Base-by-base conservation (phyloP, 2,797 vertebrate genomes). In the Delichon dasypus region DNA sequence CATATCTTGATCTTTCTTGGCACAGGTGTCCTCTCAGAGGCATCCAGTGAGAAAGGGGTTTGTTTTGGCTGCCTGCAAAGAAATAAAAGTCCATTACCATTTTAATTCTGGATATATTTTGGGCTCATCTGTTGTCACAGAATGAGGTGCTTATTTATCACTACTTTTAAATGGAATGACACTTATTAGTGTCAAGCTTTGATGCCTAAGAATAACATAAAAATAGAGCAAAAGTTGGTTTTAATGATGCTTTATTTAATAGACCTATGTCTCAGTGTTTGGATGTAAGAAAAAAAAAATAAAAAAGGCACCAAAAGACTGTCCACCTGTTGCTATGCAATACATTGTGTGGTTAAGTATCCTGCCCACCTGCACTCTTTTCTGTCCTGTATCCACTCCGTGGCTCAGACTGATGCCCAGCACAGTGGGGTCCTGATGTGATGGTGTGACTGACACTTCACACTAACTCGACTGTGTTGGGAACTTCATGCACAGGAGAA, bases 201-300 rank as follows among this genome's bases (percentile, higher is more conserved):
- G 2, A 61, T 64, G 29, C 5, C 68, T 54, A 61, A 74, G 26
- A 65, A 65, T 42, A 65, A 57, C 32, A 55, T 66, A 77, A 88
- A 85, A 74, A 64, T 77, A 48, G 11, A 67, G 19, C 5, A 90
- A 74, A 65, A 27, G 7, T 36, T 89, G 42, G 54, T 93, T 58
- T 88, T 45, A 87, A 58, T 47, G 74, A 76, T 4, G 7, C 13
- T 81, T 90, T 92, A 65, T 90, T 90, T 84, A 68, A 26, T 27
- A 68, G 47, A 72, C 8, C 16, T 75, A 51, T 30, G 55, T 71
- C 75, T 92, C 48, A 66, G 20, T 66, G 70, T 66, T 72, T 47
- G 16, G 7, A 58, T 71, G 36, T 76, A n/a, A 88, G 66, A 48
- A 45, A 32, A 53, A 29, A 75, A 51, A 36, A 26, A 38, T 38